Conservation (phyloP, 1,140 invertebrate species). For the Lasaia peninsularis region DNA sequence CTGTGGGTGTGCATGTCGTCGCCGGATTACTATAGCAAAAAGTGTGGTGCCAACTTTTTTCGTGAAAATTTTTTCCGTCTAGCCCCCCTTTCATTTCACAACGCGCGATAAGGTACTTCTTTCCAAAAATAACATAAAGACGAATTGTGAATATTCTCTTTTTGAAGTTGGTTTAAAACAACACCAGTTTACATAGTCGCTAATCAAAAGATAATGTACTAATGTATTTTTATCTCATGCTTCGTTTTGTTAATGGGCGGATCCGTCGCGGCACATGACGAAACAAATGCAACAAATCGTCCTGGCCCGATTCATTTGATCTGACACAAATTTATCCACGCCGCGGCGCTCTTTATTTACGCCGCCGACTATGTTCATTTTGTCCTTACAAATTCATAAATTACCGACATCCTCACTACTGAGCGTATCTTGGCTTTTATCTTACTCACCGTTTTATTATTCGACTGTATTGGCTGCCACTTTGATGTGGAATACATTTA, state of each 20-base stretch:
- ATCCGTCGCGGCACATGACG: constrained; percentile 31
- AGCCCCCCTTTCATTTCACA: too few relatives aligned
- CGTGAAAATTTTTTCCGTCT: too few relatives aligned
- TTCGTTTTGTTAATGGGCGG: constrained; percentile 26
- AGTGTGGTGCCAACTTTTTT: too few relatives aligned
- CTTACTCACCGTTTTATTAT: constrained; percentile 59
- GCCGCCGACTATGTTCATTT: constrained; percentile 68
- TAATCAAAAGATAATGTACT: neutral
- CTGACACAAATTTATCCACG: constrained; percentile 74
- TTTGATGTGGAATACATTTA: constrained; percentile 40
- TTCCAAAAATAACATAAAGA: too few relatives aligned
- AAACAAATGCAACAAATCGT: constrained; percentile 67
- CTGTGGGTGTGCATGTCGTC: too few relatives aligned
- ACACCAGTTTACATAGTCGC: neutral
- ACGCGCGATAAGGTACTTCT: too few relatives aligned
- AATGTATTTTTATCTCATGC: constrained; percentile 1
- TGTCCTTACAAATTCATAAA: constrained; percentile 77
- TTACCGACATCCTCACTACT: constrained; percentile 71
- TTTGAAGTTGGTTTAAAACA: too few relatives aligned
- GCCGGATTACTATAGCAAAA: too few relatives aligned
- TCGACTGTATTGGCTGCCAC: constrained; percentile 56
- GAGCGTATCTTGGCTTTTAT: constrained; percentile 57
- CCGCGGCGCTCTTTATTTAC: constrained; percentile 67
- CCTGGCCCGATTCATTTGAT: constrained; percentile 68
- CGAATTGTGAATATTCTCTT: too few relatives aligned